Evolutionary conservation across 2,888 invertebrate species (phyloP), one percentile per base, ranked within the genome.

Genomic region (Nomada ruficornis): DNA sequence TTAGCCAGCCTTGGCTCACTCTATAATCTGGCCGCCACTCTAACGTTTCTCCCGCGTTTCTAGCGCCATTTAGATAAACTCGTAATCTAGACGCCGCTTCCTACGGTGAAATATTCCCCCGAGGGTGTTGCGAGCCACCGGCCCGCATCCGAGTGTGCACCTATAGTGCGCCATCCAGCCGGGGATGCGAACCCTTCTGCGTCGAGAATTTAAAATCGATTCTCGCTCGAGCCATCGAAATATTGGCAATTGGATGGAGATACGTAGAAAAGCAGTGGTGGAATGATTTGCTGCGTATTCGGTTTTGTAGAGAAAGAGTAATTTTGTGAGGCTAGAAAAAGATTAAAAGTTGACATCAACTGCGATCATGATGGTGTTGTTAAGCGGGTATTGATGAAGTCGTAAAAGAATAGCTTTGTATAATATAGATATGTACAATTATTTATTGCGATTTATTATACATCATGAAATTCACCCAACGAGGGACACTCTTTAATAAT

Each of bases 21-120:
- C 89, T 86, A 90, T 90, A 91, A 91, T 91, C 91, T 91, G 87
- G 76, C 82, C 85, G 83, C 86, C 86, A 85, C 87, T 88, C 89
- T 89, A 86, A 84, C 89, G 88, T 80, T 79, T 86, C 87, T 89
- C 83, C 88, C 87, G 88, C 89, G 86, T 91, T 91, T 89, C 91
- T 91, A 89, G 89, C 86, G 88, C 91, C 91, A 91, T 92, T 92
- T 93, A 92, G 93, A 93, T 93, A 92, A 93, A 92, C 92, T 92
- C 91, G 92, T 92, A 92, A 93, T 93, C 92, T 93, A 91, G 90
- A 90, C 88, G 88, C 89, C 90, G 89, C 90, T 91, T 91, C 89
- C 89, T 89, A 89, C 89, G 85, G 88, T 91, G 91, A 91, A 91
- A 92, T 92, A 92, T 92, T 91, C 89, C 90, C 88, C 87, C 81